Evolutionary conservation across 2,888 invertebrate species (phyloP), one percentile per base, ranked within the genome.

Genomic region (Alitta virens): DNA sequence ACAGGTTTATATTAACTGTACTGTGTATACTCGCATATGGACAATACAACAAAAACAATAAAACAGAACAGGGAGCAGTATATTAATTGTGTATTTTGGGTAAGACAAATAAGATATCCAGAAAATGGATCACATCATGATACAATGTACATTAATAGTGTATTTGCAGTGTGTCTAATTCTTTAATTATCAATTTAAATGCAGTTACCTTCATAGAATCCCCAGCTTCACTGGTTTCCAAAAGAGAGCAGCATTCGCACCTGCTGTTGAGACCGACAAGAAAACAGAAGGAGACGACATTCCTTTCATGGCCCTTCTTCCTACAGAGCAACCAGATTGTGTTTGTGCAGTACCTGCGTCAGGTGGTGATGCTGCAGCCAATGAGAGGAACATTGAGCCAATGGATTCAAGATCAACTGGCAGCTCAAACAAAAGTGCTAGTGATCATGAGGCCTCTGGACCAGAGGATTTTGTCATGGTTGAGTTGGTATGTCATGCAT

Each of bases 391-490:
- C 1, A 52, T 42, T 51, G 60, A 56, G 51, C 50, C 49, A 14
- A 46, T 46, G 40, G 56, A 53, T 52, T 64, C 56, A 24, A 62
- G 54, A 25, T 63, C 63, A 5, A 56, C 54, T 16, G 63, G 62
- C 18, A 62, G 64, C 54, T 57, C 70, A 0, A 72, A 70, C 23
- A 70, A 71, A 0, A 74, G 73, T 56, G 68, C 65, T 12, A 70
- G 71, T 54, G 74, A 74, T 56, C 71, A 71, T 9, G 51, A 43
- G 56, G 65, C 69, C 1, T 73, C 74, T 40, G 73, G 85, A 56
- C 85, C 85, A 70, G 88, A 88, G 72, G 88, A 88, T 81, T 88
- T 88, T 85, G 88, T 88, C 79, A 86, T 88, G 86, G 87, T 89
- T 78, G 88, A 88, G 82, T 84, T 88, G 86, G 88, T 46, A 46